Evolutionary conservation across 2,888 invertebrate genomes (phyloP).

Genomic region (Psylliodes chrysocephalus): DNA sequence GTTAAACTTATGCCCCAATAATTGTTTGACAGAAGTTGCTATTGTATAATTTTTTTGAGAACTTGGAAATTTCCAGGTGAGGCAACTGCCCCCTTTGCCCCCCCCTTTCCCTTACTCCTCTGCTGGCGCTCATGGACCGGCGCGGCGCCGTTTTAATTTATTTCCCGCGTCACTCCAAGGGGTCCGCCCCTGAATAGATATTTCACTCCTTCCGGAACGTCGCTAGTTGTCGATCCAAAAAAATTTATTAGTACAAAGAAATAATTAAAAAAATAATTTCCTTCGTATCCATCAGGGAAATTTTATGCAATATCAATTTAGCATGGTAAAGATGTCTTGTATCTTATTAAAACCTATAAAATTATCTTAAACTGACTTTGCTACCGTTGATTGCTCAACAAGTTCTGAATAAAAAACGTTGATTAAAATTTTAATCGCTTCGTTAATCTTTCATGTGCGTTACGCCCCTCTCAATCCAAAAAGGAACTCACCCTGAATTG

Average conservation of each 20-base stretch:
- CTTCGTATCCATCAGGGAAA: not conserved
- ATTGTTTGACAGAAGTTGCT: too few species aligned
- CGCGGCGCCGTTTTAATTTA: too few species aligned
- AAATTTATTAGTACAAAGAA: slow-evolving; percentile 1
- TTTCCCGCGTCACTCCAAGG: too few species aligned
- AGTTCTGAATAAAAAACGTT: slow-evolving; percentile 34
- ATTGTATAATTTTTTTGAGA: too few species aligned
- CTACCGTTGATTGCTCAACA: slow-evolving; percentile 33
- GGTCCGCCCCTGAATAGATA: too few species aligned
- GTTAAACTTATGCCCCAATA: too few species aligned
- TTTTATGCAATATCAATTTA: slow-evolving; percentile 1
- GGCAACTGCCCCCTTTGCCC: too few species aligned
- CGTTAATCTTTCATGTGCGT: slow-evolving; percentile 47
- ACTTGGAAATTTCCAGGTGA: too few species aligned
- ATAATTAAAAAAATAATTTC: slow-evolving; percentile 4
- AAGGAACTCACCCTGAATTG: slow-evolving; percentile 41
- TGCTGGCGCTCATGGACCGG: too few species aligned
- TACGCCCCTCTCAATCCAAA: slow-evolving; percentile 43
- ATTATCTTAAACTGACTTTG: slow-evolving; percentile 34
- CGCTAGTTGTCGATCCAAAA: too few species aligned
- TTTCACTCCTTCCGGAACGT: too few species aligned
- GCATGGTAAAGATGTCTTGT: not conserved
- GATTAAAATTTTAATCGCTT: slow-evolving; percentile 52
- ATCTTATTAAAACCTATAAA: slow-evolving; percentile 15
- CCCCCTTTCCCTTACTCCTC: too few species aligned